Base-by-base conservation (phyloP, 2,888 invertebrate species). In the Chloroclysta siterata region DNA sequence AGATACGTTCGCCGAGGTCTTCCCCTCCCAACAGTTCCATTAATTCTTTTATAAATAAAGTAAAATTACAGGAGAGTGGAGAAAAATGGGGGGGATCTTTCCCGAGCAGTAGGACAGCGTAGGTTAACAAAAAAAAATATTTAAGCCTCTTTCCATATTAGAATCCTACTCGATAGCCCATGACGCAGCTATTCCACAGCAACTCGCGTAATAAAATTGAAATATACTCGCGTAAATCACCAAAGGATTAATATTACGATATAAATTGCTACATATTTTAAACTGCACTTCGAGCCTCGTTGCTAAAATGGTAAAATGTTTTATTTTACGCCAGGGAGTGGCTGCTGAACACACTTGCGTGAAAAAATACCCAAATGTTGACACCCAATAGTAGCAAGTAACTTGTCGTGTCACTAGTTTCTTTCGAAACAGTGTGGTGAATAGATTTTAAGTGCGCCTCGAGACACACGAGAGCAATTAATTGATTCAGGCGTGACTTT, bases 221-320 rank as follows among this genome's bases (percentile, higher is more conserved):
- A 70, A 78, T 74, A 76, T 75, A 71, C 53, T 57, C 71, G 46
- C 70, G 67, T 78, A 76, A 74, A 78, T 76, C 77, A 72, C 50
- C 54, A 47, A 69, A 66, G 60, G 62, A 53, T 62, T 73, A 71
- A 65, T 70, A 71, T 74, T 68, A 66, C 53, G 63, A 63, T 53
- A 64, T 62, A 64, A 53, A 64, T 64, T 52, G 60, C 53, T 48
- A 53, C 60, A 59, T 63, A 70, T 61, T 65, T 63, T 53, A 63
- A 44, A 60, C 41, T 51, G 47, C 41, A 47, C 68, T 68, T 62
- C 36, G 29, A 5, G 48, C 13, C 13, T 48, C 46, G 41, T 64
- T 60, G 55, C 55, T 60, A 41, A 51, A 59, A 53, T 53, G 47
- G 56, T 52, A 53, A 53, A 53, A 22, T 39, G 14, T 41, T 53